Evolutionary conservation across 2,113 vertebrate species (phyloP), one percentile per base, ranked within the genome.

Genomic region (Tympanuchus pallidicinctus): DNA sequence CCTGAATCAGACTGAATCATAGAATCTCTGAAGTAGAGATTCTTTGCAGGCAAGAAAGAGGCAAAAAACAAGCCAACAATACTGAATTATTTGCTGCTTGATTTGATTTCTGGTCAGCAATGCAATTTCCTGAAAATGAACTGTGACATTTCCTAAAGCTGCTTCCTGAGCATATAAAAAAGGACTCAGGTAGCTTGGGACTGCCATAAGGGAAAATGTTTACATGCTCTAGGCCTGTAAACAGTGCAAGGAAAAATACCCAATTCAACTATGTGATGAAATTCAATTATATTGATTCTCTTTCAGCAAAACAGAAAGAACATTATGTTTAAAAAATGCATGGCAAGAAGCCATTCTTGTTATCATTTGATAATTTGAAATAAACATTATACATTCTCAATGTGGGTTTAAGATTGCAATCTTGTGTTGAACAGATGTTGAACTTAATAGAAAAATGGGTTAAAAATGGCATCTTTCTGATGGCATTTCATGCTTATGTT

Each of bases 31-130:
- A 28, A 91, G 17, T 5, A 15, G 18, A 72, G 11, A 43, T 43
- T 43, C 42, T 43, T 43, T 13, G 8, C 3, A 48, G 36, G 30
- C 14, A 76, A 50, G 71, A 89, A 59, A 89, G 87, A 91, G n/a
- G 45, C 40, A 88, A 32, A 89, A 45, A 91, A 59, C n/a, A 91
- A 95, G 40, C 48, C 88, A 82, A 42, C 66, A 95, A 70, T 19
- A 59, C n/a, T 70, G 1, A 30, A 85, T 88, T 82, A 91, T 89
- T 92, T 18, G 1, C 48, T 88, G 75, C 36, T 92, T 95, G 48
- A 89, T 95, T 95, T 94, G 45, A 91, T 94, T 95, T 95, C 59
- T 82, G 94, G 74, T 80, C 91, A 91, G 63, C 25, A 36, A 45
- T 59, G 70, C 70, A 82, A 80, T 82, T 95, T 89, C 32, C 48